These are phyloP conservation scores for Hypselothyrea guttata DNA, from an alignment of 2,888 invertebrate genomes.

Conservation along the genomic window DNA sequence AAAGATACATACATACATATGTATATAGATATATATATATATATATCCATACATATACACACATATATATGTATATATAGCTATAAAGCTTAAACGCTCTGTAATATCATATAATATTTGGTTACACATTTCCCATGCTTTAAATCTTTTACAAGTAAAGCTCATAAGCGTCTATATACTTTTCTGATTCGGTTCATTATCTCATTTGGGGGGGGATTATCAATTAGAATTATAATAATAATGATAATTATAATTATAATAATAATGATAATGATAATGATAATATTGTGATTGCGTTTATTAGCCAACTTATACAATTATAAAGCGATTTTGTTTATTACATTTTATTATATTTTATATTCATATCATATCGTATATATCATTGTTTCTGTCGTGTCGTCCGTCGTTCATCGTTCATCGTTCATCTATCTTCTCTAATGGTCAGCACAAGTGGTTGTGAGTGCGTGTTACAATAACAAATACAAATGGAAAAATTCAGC, in stretches of 20 bases:
- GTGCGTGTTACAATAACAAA: conserved; percentile 40
- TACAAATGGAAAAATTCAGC: conserved; percentile 57
- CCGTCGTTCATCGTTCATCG: conserved; percentile 1
- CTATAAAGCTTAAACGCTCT: conserved; percentile 72
- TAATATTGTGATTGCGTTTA: conserved; percentile 46
- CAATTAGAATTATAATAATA: conserved; percentile 26
- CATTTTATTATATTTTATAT: conserved; percentile 16
- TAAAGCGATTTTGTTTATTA: conserved; percentile 45
- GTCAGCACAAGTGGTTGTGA: conserved; percentile 38
- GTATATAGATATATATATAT: too few relatives aligned
- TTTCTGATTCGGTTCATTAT: conserved; percentile 21
- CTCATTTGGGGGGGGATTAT: conserved; percentile 18
- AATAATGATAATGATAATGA: conserved; percentile 26
- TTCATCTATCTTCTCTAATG: neutral
- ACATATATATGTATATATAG: conserved; percentile 30
- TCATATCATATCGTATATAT: conserved; percentile 26
- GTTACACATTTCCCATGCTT: conserved; percentile 66
- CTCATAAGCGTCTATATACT: conserved; percentile 77
- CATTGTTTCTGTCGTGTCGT: too few relatives aligned
- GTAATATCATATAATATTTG: conserved; percentile 76
- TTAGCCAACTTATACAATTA: conserved; percentile 50
- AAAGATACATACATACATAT: neutral
- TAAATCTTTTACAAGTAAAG: conserved; percentile 72
- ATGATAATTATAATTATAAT: conserved; percentile 30
- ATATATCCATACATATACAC: too few relatives aligned